Base-by-base conservation (phyloP, 1,140 invertebrate species). In the Thaumatotibia leucotreta region DNA sequence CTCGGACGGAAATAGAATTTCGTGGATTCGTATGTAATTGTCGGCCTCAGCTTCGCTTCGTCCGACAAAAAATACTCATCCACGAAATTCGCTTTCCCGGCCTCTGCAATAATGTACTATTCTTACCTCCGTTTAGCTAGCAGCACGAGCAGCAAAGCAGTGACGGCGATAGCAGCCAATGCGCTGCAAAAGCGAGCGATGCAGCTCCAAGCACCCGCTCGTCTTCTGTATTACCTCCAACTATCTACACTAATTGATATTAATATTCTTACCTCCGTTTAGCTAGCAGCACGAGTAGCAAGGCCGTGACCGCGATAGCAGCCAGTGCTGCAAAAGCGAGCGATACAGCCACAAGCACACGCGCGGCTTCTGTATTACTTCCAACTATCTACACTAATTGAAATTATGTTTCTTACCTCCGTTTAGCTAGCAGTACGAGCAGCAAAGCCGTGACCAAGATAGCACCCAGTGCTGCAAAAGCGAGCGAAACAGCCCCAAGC, bases 301-400 rank as follows among this genome's bases (percentile, higher is more conserved):
- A 65, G 0, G 86, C 86, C 0, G 83, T 76, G 2, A 88, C 86
- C 14, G 87, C 87, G 6, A 88, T 33, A 0, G 83, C 80, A 2
- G 87, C 87, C 1, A 89, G 77, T 0, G 84, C 88, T 4, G 88
- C 86, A 17, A 90, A 90, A 0, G 87, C 87, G 0, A 90, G 68
- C 4, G 87, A 90, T 11, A 90, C 80, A 0, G 86, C 86, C 1
- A 86, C 87, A 0, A 90, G 72, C 8, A 90, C 86, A 0, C 80
- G 73, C 5, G 88, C 87, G 4, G 86, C 75, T 52, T 84, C 83
- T 2, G 27, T 2, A 6, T 29, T 4, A 29, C 27, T 29, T 2
- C 6, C 27, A 29, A 29, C 27, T 6, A 6, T 29, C 6, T 6
- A 2, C 27, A n/a, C n/a, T n/a, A n/a, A n/a, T 29, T 29, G 6